Base-by-base conservation (phyloP, 2,113 vertebrate species). In the Odontophorus gujanensis region DNA sequence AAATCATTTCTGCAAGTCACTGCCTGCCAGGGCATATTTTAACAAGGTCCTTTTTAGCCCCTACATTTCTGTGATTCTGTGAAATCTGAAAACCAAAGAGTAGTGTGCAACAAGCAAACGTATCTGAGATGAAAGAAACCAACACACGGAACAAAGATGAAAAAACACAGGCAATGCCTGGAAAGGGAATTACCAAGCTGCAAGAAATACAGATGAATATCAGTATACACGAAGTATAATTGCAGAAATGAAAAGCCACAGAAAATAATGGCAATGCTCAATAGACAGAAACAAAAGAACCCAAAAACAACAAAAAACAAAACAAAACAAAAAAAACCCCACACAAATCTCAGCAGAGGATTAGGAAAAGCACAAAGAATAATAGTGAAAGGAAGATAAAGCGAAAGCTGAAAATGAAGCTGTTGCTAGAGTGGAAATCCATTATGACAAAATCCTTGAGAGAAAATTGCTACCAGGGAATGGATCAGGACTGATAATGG, bases 61-160 rank as follows among this genome's bases (percentile, higher is more conserved):
- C 26, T 53, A 53, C 26, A 53, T 26, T 28, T 28, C 51, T 53
- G 50, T 15, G 50, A 51, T 53, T 50, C 48, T 50, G 22, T 51
- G 24, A 72, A 51, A 53, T 53, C 51, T 53, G 20, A 78, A 88
- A 82, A 13, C 0, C 11, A 53, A 16, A 53, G 20, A 47, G 7
- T 32, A 38, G 3, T 0, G 0, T 73, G 24, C 13, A 66, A 57
- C 3, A 2, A 6, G 11, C 18, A 55, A 59, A 26, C 14, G 9
- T 28, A 40, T 22, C n/a, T 50, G 40, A 24, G 1, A 45, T 57
- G 28, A 77, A 92, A 74, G 28, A 84, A 68, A 28, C 1, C 43
- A 90, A 69, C 3, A n/a, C 6, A 77, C 1, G 78, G 8, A 53
- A 43, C 17, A 66, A 20, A 74, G 28, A 28, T 7, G 17, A 66